These are phyloP conservation scores for Trachemys scripta DNA, from an alignment of 2,113 vertebrate genomes.

Conservation along the genomic window DNA sequence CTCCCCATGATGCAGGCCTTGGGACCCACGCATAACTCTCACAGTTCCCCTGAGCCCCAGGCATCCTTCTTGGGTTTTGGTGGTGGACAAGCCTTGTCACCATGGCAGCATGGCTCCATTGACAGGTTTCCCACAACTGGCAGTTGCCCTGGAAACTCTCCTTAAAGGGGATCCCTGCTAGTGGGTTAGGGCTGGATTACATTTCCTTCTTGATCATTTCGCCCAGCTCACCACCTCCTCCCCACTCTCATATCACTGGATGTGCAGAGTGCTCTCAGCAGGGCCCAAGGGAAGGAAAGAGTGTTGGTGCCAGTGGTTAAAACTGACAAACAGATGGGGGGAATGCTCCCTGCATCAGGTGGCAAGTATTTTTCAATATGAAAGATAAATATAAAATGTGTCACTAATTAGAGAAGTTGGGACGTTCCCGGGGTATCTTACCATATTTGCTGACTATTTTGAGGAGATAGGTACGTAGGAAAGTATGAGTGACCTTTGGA, in stretches of 20 bases:
- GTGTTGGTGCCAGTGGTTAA: background rate
- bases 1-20: background rate
- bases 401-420: background rate
- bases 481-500: fast-evolving
- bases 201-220: background rate
- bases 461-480: fast-evolving
- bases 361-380: background rate
- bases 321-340: background rate
- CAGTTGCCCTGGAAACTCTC: background rate
- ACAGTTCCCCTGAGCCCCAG: background rate
- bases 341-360: background rate
- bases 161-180: background rate
- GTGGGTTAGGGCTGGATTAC: background rate
- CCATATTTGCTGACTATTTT: background rate
- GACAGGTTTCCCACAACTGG: background rate
- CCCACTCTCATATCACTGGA: background rate
- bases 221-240: no score
- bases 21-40: background rate
- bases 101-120: no score
- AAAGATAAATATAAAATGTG: background rate
- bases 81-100: background rate
- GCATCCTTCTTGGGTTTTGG: background rate
- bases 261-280: background rate
- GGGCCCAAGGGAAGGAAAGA: background rate
- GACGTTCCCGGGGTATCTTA: background rate